Percentiles rank a stretch among this genome's conserved stretches.
phyloP scores from a whole-genome alignment of 2,888 invertebrate species.

The Brachycybe producta region DNA sequence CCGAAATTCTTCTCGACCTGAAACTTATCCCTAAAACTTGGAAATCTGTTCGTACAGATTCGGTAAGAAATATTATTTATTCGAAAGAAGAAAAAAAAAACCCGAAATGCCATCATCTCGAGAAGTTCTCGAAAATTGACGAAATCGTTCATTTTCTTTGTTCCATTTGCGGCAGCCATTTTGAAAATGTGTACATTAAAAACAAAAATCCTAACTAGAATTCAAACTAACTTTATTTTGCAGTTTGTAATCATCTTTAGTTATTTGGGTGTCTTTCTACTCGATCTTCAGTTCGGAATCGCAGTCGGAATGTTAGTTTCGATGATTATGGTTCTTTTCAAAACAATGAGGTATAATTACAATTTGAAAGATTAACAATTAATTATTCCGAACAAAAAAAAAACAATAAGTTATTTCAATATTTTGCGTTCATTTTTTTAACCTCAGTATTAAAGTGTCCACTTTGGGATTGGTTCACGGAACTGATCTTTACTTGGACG shows the following conservation, averaged over 20 bases:
- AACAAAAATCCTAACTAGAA: too few species aligned
- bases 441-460: conserved; percentile 2
- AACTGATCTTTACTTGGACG: conserved; percentile 12
- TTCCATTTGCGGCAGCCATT: too few species aligned
- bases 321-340: conserved; percentile 15
- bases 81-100: not conserved
- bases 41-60: conserved; percentile 15
- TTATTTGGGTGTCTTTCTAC: conserved; percentile 10
- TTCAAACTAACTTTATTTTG: not conserved
- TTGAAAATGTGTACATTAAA: too few species aligned
- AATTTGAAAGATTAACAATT: not conserved
- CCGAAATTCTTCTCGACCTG: conserved; percentile 14
- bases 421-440: not conserved
- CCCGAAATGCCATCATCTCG: too few species aligned
- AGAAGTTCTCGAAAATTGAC: too few species aligned
- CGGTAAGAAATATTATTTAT: conserved; percentile 11
- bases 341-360: conserved; percentile 10
- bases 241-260: conserved; percentile 10
- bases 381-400: not conserved
- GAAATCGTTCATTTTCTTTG: too few species aligned
- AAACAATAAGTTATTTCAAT: not conserved
- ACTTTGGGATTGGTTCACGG: conserved; percentile 10
- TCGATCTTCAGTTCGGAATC: conserved; percentile 15
- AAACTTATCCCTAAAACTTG: conserved; percentile 14
- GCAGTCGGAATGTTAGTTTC: conserved; percentile 10